phyloP scores from a whole-genome alignment of 2,113 vertebrate species.

The Muntiacus reevesi region DNA sequence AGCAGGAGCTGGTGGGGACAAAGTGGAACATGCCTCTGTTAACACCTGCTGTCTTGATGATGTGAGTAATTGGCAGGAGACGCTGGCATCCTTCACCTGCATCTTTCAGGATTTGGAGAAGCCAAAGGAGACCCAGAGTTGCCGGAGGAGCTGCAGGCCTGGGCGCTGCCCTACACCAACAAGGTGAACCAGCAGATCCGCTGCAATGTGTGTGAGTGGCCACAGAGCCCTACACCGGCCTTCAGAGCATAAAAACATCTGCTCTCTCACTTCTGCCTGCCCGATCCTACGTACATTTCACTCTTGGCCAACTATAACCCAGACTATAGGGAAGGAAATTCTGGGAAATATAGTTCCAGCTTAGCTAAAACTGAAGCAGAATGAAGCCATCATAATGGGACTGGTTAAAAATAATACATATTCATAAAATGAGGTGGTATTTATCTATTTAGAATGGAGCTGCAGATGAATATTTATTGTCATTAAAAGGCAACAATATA shows the following conservation, averaged over 20 bases:
- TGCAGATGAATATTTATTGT: background rate
- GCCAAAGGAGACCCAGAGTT: background rate
- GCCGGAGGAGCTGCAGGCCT: background rate
- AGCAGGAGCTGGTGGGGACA: background rate
- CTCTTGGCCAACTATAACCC: background rate
- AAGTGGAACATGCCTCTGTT: background rate
- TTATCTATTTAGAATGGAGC: background rate
- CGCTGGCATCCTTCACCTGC: background rate
- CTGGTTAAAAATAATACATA: background rate
- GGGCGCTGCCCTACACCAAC: background rate
- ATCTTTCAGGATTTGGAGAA: background rate
- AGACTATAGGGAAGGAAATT: background rate
- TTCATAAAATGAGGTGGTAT: background rate
- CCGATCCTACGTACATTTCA: background rate
- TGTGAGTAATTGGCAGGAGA: background rate
- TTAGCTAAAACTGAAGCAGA: background rate
- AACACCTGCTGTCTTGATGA: background rate
- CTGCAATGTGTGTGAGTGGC: fast-evolving
- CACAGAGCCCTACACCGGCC: fast-evolving
- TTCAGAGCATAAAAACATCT: fast-evolving
- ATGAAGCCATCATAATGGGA: background rate
- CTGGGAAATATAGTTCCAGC: background rate
- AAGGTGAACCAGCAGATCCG: background rate
- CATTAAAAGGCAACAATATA: background rate
- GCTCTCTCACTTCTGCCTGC: background rate